These are phyloP conservation scores for Ochotona curzoniae DNA, from an alignment of 2,113 vertebrate genomes.

Conservation along the genomic window DNA sequence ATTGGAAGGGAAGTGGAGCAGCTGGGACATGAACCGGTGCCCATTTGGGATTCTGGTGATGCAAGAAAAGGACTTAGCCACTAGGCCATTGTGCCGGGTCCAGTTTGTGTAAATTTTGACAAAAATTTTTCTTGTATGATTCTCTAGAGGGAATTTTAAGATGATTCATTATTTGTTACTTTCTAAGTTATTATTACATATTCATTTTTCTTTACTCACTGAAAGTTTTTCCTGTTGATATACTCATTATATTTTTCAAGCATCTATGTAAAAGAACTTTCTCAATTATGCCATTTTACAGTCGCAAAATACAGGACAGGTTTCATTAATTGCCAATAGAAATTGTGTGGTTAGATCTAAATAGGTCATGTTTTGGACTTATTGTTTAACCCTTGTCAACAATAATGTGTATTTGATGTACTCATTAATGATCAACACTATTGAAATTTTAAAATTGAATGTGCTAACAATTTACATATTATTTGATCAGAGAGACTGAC, in stretches of 20 bases:
- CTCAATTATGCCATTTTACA: constrained; percentile 7
- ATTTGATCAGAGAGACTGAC: not conserved
- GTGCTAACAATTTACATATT: not conserved
- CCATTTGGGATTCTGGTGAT: no score
- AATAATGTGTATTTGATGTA: not conserved
- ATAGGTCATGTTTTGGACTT: not conserved
- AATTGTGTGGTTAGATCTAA: not conserved
- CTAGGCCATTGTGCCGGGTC: no score
- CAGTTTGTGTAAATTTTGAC: not conserved
- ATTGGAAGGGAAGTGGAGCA: no score
- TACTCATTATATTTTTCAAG: constrained; percentile 14
- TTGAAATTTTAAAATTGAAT: no score
- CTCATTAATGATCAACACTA: not conserved
- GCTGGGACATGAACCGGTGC: no score
- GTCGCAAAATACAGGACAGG: not conserved
- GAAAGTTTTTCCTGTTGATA: not conserved
- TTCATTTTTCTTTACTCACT: not conserved
- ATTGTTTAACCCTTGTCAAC: not conserved
- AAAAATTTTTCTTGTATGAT: not conserved
- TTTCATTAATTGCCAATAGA: not conserved
- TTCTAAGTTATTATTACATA: not conserved
- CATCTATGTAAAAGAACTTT: not conserved
- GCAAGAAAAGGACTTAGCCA: no score
- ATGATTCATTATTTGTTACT: not conserved
- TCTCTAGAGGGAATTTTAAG: not conserved